Evolutionary conservation across 1,140 invertebrate species (phyloP).

Genomic region (Lepidotrigona ventralis): DNA sequence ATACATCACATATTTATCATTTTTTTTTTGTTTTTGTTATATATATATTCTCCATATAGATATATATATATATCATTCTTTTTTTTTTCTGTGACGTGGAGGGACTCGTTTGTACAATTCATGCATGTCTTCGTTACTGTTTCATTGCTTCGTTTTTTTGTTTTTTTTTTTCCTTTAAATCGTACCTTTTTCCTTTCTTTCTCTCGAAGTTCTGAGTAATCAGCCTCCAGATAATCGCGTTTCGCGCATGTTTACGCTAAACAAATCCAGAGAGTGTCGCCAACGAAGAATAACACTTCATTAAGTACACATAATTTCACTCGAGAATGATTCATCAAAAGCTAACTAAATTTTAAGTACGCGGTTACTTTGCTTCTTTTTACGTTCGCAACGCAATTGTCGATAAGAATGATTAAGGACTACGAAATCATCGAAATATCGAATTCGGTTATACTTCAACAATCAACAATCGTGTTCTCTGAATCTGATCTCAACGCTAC

Average conservation of each 20-base stretch:
- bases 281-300: constrained; percentile 4
- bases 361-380: neutral
- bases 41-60: constrained; percentile 74
- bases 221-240: constrained; percentile 72
- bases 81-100: constrained; percentile 77
- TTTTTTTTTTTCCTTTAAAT: constrained; percentile 3
- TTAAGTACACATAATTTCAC: neutral
- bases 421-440: neutral
- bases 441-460: neutral
- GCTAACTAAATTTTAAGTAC: constrained; percentile 9
- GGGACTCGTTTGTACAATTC: constrained; percentile 80
- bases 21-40: constrained; percentile 62
- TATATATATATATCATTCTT: constrained; percentile 75
- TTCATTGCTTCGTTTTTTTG: constrained; percentile 77
- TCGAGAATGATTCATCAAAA: neutral
- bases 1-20: constrained; percentile 80
- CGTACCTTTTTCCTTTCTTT: constrained; percentile 54
- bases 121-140: constrained; percentile 78
- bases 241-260: constrained; percentile 11
- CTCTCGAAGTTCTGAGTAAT: constrained; percentile 66
- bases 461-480: constrained; percentile 27
- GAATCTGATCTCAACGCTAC: constrained; percentile 47
- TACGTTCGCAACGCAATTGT: neutral
- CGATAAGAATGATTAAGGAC: neutral
- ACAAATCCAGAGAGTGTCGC: constrained; percentile 54